These are phyloP conservation scores for Drosophila buzzatii DNA, from an alignment of 2,888 invertebrate species.

Conservation along the genomic window DNA sequence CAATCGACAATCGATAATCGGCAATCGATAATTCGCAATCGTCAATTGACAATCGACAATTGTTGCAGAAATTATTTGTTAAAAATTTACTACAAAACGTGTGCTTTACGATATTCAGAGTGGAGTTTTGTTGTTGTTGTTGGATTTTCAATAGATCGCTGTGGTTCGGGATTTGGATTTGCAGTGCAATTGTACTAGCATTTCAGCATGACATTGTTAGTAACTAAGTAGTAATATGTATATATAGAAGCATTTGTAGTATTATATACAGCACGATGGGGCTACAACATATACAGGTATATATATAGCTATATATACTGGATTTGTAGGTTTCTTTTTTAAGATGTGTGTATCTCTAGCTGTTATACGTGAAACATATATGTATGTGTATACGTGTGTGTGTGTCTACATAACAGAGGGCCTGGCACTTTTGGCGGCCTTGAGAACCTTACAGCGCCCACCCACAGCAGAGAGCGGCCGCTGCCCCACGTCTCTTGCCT, in stretches of 20 bases:
- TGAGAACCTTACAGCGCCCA: conserved; percentile 42
- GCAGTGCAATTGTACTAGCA: background rate
- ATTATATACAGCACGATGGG: conserved; percentile 10
- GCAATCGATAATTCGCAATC: background rate
- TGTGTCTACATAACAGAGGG: conserved; percentile 34
- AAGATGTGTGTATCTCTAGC: conserved; percentile 48
- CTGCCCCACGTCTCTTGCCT: background rate
- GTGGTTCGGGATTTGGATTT: background rate
- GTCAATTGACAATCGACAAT: background rate
- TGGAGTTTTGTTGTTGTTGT: background rate
- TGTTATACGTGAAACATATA: conserved; percentile 23
- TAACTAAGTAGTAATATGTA: conserved; percentile 11
- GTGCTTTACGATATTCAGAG: conserved; percentile 11
- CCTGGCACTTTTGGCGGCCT: conserved; percentile 56
- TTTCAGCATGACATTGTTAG: conserved; percentile 3
- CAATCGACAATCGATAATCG: background rate
- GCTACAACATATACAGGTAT: background rate
- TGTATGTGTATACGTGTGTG: background rate
- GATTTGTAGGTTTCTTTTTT: conserved; percentile 13
- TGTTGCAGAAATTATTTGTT: conserved; percentile 12
- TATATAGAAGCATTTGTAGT: conserved; percentile 4
- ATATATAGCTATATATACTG: conserved; percentile 12
- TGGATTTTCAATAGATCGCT: background rate
- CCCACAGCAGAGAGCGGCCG: conserved; percentile 19
- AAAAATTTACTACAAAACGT: conserved; percentile 15